phyloP scores from a whole-genome alignment of 2,113 vertebrate genomes.

The Canis aureus region DNA sequence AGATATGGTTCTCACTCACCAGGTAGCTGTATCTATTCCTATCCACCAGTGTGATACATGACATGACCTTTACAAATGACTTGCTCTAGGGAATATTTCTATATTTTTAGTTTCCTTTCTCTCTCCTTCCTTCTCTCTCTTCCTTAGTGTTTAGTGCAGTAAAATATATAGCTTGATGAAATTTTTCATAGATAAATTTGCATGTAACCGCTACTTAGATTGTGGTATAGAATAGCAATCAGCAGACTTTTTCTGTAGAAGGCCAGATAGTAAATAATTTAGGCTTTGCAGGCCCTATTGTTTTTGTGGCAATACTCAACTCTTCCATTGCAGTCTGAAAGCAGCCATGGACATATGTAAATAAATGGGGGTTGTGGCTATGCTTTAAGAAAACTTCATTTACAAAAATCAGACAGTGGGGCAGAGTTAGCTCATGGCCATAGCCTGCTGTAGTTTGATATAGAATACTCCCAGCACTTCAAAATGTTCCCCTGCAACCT shows the following conservation, averaged over 20 bases:
- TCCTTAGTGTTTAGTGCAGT: background rate
- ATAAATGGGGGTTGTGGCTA: background rate
- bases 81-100: background rate
- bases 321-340: background rate
- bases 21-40: background rate
- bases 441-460: background rate
- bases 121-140: background rate
- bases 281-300: background rate
- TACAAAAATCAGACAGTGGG: background rate
- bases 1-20: background rate
- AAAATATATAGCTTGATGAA: background rate
- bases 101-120: background rate
- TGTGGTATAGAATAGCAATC: background rate
- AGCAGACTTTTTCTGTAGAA: background rate
- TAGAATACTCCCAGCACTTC: background rate
- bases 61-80: background rate
- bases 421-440: background rate
- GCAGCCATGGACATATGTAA: background rate
- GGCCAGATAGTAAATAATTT: background rate
- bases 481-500: background rate
- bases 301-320: background rate
- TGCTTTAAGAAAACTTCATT: constrained; percentile 28
- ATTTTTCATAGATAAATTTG: background rate
- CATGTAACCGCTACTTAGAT: background rate
- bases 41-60: background rate